Evolutionary conservation across 2,797 vertebrate genomes (phyloP).

Genomic region (Sandelia bainsii): DNA sequence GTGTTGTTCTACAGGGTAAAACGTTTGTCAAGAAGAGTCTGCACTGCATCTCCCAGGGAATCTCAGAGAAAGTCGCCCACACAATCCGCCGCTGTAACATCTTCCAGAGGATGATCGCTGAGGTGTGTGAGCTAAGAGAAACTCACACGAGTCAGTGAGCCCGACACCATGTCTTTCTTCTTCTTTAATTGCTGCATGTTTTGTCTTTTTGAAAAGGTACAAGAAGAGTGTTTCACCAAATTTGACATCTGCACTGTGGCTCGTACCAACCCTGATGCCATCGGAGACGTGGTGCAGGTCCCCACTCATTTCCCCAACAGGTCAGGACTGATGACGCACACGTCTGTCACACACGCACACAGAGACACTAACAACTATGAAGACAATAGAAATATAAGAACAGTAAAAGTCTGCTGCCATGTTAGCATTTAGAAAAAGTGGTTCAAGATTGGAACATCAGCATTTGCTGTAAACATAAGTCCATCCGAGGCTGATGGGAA

Average conservation of each 20-base stretch:
- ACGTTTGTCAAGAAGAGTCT: constrained; percentile 96
- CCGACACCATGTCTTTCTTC: background rate
- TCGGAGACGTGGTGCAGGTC: constrained; percentile 94
- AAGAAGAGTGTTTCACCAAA: constrained; percentile 94
- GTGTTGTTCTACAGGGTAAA: constrained; percentile 86
- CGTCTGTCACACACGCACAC: background rate
- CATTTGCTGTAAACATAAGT: too few relatives aligned
- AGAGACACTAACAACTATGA: too few relatives aligned
- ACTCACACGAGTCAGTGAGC: background rate
- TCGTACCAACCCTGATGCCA: constrained; percentile 90
- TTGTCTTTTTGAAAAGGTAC: constrained; percentile 73
- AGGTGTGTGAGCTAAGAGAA: constrained; percentile 62
- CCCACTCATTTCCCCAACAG: constrained; percentile 93
- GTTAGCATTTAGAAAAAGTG: too few relatives aligned
- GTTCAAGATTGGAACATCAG: too few relatives aligned
- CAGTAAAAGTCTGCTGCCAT: too few relatives aligned
- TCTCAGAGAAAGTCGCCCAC: constrained; percentile 91
- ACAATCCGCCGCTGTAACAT: constrained; percentile 92
- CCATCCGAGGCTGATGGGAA: too few relatives aligned
- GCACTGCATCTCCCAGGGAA: constrained; percentile 92
- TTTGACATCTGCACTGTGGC: constrained; percentile 92
- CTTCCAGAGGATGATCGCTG: constrained; percentile 96
- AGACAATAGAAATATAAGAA: too few relatives aligned
- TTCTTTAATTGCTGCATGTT: background rate
- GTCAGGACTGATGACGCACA: constrained; percentile 68